Base-by-base conservation (phyloP, 2,888 invertebrate genomes). In the Cataglyphis cursor region DNA sequence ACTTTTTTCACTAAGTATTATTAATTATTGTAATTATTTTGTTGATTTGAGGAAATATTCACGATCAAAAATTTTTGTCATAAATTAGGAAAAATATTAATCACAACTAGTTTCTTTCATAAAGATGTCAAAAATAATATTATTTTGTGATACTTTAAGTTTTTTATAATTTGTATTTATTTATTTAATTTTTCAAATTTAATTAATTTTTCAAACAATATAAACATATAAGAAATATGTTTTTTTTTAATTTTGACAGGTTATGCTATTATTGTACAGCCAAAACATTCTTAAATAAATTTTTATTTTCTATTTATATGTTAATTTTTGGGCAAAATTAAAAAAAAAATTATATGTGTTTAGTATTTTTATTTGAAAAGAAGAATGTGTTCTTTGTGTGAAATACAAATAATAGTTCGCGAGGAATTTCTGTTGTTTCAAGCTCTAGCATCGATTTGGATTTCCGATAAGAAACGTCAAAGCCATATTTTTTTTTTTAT, bases 401-500 rank as follows among this genome's bases (percentile, higher is more conserved):
- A n/a, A 8, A 35, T 21, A 44, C 10, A 18, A 28, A 28, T 54
- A 38, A 66, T 8, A n/a, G 5, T 9, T 31, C 3, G 15, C 28
- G 18, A 44, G 18, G 15, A 15, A 4, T 28, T 21, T 28, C 21
- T 59, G 21, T 35, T 15, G 57, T 57, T 1, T 41, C 28, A 68
- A 44, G 28, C 6, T 15, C n/a, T 10, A 70, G n/a, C 15, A 12
- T 65, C 51, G 51, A 68, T 70, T 31, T 59, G 31, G 57, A 78
- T 57, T 12, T 41, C 21, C 24, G 72, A 80, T 59, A 80, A 44
- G n/a, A 21, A 59, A 59, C 12, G n/a, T 57, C 57, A 54, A 81
- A 84, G 80, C 41, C 35, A 28, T 59, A 65, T 73, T 62, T 66
- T 48, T 89, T 83, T 83, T 85, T 81, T 82, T 48, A 68, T 48